Conservation (phyloP, 2,797 vertebrate genomes). For the Muscicapa comitata region DNA sequence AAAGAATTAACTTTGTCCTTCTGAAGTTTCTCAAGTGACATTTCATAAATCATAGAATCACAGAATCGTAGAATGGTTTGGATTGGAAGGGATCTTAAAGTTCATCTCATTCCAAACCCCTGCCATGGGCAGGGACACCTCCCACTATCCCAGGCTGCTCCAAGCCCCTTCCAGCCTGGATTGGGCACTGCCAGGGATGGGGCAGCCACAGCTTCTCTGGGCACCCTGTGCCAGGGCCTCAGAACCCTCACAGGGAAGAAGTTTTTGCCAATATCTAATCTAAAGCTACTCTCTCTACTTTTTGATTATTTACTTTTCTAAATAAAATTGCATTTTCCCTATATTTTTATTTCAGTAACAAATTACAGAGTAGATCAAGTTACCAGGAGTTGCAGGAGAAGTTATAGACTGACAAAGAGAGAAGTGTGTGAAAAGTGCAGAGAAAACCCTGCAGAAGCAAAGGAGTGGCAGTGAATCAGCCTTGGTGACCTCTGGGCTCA, state of each 20-base stretch:
- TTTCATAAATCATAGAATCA: neutral
- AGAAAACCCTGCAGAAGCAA: neutral
- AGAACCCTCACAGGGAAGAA: neutral
- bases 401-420: neutral
- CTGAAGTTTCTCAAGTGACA: neutral
- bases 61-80: neutral
- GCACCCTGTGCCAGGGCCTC: accelerated
- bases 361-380: neutral
- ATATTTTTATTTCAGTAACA: neutral
- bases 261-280: neutral
- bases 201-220: neutral
- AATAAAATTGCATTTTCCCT: neutral
- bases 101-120: neutral
- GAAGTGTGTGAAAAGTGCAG: neutral
- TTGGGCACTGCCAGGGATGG: neutral
- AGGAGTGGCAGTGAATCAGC: neutral
- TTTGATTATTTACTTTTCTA: neutral
- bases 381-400: neutral
- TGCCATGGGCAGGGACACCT: neutral
- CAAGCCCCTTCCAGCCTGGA: accelerated
- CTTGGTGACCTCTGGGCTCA: neutral
- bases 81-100: neutral
- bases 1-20: neutral
- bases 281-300: neutral
- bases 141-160: accelerated